Conservation (phyloP, 1,140 invertebrate species). For the Papilio polytes region DNA sequence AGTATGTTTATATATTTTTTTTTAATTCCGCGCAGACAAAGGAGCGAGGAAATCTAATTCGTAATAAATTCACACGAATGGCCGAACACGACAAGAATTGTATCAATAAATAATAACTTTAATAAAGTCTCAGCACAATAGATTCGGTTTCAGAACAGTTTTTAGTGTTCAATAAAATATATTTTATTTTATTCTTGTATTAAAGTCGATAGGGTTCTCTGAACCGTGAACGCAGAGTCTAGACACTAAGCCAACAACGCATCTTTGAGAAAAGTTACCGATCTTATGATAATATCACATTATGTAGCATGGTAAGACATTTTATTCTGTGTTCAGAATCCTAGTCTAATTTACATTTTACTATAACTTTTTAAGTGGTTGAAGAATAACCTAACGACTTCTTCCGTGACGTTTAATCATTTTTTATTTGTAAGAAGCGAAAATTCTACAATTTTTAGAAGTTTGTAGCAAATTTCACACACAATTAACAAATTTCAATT, state of each 20-base stretch:
- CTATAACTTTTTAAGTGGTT: background rate
- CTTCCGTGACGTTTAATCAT: background rate
- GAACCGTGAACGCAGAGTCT: conserved; percentile 44
- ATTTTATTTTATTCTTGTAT: conserved; percentile 26
- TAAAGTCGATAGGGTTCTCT: conserved; percentile 31
- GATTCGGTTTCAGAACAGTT: conserved; percentile 16
- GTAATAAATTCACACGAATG: conserved; percentile 2
- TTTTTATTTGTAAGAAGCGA: background rate
- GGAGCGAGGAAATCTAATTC: background rate
- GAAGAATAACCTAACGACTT: background rate
- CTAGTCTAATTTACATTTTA: background rate
- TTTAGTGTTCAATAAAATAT: conserved; percentile 36
- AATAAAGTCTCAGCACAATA: conserved; percentile 21
- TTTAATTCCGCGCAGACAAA: too few species aligned
- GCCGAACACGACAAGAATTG: background rate
- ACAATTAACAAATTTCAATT: too few species aligned
- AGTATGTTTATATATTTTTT: too few species aligned
- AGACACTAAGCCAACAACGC: conserved; percentile 39
- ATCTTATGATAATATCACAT: conserved; percentile 18
- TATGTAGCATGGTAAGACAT: background rate
- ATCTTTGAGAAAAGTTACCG: conserved; percentile 6
- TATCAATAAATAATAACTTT: conserved; percentile 30
- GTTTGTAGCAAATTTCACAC: background rate
- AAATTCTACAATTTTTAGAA: too few species aligned
- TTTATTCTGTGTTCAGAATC: background rate